Evolutionary conservation across 1,140 invertebrate genomes (phyloP).

Genomic region (Calycopis cecrops): DNA sequence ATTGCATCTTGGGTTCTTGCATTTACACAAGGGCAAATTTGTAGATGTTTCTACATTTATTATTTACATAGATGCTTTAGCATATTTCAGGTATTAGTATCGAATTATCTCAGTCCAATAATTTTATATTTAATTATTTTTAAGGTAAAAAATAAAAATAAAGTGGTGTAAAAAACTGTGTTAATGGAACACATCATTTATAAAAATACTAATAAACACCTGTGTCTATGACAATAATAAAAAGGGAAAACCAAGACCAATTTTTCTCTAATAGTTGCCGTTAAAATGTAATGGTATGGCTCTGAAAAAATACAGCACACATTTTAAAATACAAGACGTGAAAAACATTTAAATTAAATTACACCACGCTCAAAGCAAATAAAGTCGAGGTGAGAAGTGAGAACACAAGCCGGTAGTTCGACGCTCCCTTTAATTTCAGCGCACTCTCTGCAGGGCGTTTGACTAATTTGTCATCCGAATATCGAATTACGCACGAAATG

Average conservation of each 20-base stretch:
- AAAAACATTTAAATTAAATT: slow-evolving; percentile 4
- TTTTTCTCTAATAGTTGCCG: no score
- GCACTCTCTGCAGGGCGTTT: slow-evolving; percentile 36
- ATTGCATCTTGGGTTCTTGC: slow-evolving; percentile 4
- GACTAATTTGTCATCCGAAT: slow-evolving; percentile 72
- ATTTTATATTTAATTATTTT: no score
- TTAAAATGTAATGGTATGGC: no score
- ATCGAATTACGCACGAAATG: slow-evolving; percentile 70
- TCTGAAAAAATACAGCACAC: no score
- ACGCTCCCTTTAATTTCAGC: slow-evolving; percentile 59
- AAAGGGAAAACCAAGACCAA: no score
- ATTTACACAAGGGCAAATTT: slow-evolving; percentile 8
- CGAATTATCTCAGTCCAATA: no score
- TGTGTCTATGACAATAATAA: no score
- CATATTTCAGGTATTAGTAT: no score
- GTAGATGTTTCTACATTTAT: slow-evolving; percentile 2
- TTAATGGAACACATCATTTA: no score
- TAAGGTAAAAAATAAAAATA: no score
- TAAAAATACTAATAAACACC: no score
- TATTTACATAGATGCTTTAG: background rate
- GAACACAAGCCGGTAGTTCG: slow-evolving; percentile 9
- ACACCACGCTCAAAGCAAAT: slow-evolving; percentile 12
- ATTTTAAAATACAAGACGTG: background rate
- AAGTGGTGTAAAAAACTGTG: no score
- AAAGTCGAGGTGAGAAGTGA: slow-evolving; percentile 12